Evolutionary conservation across 2,888 invertebrate genomes (phyloP).

Genomic region (Lacanobia oleracea): DNA sequence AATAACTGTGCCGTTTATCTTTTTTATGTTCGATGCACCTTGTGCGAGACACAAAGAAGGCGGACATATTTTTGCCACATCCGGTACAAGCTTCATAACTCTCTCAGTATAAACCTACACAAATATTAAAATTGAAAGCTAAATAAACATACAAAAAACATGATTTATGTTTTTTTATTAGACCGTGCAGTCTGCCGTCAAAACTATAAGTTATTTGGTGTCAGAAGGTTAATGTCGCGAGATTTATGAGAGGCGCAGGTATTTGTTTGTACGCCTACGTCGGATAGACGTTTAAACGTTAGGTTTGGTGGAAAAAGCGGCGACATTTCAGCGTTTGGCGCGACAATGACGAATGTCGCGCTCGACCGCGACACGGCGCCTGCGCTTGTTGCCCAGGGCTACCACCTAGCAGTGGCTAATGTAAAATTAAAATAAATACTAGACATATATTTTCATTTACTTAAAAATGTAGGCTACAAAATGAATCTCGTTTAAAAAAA

Average conservation of each 20-base stretch:
- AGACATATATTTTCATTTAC: too few species aligned
- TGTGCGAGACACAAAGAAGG: slow-evolving; percentile 49
- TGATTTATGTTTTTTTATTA: slow-evolving; percentile 64
- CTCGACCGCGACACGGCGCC: slow-evolving; percentile 73
- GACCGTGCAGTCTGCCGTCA: slow-evolving; percentile 61
- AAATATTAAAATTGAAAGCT: slow-evolving; percentile 57
- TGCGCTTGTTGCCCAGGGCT: slow-evolving; percentile 68
- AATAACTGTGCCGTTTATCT: slow-evolving; percentile 14
- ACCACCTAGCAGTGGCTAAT: slow-evolving; percentile 19
- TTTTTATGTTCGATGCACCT: slow-evolving; percentile 40
- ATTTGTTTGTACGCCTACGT: slow-evolving; percentile 63
- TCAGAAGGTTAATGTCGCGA: slow-evolving; percentile 67
- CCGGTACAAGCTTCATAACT: slow-evolving; percentile 59
- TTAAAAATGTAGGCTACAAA: too few species aligned
- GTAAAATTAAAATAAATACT: neutral
- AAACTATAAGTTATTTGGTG: slow-evolving; percentile 62
- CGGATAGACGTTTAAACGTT: slow-evolving; percentile 51
- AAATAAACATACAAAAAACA: slow-evolving; percentile 54
- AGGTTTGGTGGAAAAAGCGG: slow-evolving; percentile 63
- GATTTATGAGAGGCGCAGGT: slow-evolving; percentile 65
- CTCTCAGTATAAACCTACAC: slow-evolving; percentile 58
- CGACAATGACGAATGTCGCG: slow-evolving; percentile 77
- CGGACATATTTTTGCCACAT: slow-evolving; percentile 58
- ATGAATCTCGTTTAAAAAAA: too few species aligned
- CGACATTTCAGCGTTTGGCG: slow-evolving; percentile 61